Base-by-base conservation (phyloP, 2,113 vertebrate species). In the Ovis canadensis region DNA sequence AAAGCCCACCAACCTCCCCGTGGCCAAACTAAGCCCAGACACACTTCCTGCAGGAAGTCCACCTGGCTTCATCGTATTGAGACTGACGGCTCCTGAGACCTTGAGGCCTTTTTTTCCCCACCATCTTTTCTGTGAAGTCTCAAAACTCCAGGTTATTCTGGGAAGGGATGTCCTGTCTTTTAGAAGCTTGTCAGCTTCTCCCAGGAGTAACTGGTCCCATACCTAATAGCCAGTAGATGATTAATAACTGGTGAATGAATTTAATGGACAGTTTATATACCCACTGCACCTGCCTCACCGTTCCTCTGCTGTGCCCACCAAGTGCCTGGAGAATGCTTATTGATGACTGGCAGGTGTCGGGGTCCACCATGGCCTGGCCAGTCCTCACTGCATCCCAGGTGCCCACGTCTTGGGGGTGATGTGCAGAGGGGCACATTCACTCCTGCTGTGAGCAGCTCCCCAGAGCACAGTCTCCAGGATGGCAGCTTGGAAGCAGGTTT, bases 11-110 rank as follows among this genome's bases (percentile, higher is more conserved):
- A 54, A 7, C 12, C 10, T 45, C 50, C 62, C 31, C 21, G 23
- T 0, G 1, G 36, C 59, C 82, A 88, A 13, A 48, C 9, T 9
- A 16, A 0, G 3, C 59, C 82, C 78, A 23, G 23, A n/a, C 3
- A 17, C 36, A 54, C 84, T 84, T 93, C 87, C 57, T 84, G 45
- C 23, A 62, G 59, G 92, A 94, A 96, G 81, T 25, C 94, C 25
- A 13, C 36, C 6, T 2, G 29, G 40, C 15, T 91, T 71, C 8
- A 0, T 59, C 31, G 36, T 21, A 2, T 7, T 5, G 17, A 55
- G 31, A 25, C 12, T n/a, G n/a, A 48, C 2, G 8, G 11, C 55
- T 85, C 14, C 36, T 84, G 21, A 71, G 33, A 19, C 17, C 36
- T 15, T 21, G 12, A 19, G 10, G 29, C 50, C 16, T 85, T 31